These are phyloP conservation scores for Podotricha telesiphe DNA, from an alignment of 2,888 invertebrate genomes.

Conservation along the genomic window DNA sequence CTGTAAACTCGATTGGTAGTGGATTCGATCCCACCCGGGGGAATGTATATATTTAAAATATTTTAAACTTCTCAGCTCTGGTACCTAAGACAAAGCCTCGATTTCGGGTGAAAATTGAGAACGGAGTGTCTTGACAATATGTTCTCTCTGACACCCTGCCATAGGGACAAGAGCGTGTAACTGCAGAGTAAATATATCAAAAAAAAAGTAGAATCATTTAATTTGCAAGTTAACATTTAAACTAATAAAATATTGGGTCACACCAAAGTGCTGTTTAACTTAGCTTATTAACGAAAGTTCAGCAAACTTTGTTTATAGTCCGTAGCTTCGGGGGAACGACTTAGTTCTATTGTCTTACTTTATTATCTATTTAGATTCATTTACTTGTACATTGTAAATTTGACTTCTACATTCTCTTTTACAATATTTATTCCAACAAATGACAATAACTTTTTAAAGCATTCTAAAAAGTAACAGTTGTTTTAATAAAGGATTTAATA, in stretches of 20 bases:
- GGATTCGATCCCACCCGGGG: no score
- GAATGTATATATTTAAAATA: no score
- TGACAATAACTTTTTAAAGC: not conserved
- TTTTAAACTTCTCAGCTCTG: no score
- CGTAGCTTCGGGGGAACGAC: constrained; percentile 18
- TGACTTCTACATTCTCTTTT: not conserved
- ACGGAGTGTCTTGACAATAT: no score
- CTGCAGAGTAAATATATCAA: no score
- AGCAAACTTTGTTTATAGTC: constrained; percentile 23
- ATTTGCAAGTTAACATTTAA: not conserved
- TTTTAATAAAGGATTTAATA: no score
- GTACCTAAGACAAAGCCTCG: no score
- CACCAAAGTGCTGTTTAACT: constrained; percentile 5
- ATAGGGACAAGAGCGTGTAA: no score
- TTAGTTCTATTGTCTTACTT: constrained; percentile 27
- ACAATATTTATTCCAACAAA: not conserved
- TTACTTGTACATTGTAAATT: not conserved
- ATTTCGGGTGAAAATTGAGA: no score
- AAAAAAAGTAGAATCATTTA: not conserved
- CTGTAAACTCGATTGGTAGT: no score
- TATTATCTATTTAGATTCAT: constrained; percentile 27
- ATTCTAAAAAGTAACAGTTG: no score
- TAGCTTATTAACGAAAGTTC: constrained; percentile 21
- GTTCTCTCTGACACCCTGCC: no score
- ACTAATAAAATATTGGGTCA: not conserved